Percentiles rank a stretch among this genome's conserved stretches.
Conservation (phyloP, 2,797 vertebrate species). For the Mastacembelus armatus region DNA sequence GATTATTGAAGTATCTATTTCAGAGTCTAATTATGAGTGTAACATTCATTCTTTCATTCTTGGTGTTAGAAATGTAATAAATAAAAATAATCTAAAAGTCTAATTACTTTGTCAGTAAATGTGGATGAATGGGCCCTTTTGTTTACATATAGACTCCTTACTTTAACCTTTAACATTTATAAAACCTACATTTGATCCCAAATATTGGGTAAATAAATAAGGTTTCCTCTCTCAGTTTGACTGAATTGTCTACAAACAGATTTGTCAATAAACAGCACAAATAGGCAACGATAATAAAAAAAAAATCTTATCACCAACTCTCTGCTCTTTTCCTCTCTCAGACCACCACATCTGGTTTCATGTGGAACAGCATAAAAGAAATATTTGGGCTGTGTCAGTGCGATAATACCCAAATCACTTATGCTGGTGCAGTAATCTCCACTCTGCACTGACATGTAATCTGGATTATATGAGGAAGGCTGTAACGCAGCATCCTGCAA, state of each 20-base stretch:
- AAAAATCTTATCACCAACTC: no score
- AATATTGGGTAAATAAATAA: not conserved
- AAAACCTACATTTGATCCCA: not conserved
- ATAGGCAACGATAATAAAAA: no score
- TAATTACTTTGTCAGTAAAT: no score
- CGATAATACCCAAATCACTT: slow-evolving; percentile 69
- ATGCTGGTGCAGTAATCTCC: slow-evolving; percentile 68
- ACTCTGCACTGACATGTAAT: slow-evolving; percentile 71
- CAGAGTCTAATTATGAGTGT: not conserved
- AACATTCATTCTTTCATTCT: no score
- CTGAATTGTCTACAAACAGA: not conserved
- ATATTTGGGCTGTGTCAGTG: slow-evolving; percentile 31
- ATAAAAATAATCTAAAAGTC: no score
- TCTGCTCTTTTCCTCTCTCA: not conserved
- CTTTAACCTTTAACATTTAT: not conserved
- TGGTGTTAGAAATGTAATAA: not conserved
- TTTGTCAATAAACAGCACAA: not conserved
- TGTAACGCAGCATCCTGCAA: slow-evolving; percentile 48
- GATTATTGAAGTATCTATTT: not conserved
- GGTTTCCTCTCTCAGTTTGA: not conserved
- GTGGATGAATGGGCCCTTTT: no score
- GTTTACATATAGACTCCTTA: no score
- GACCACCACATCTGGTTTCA: slow-evolving; percentile 28
- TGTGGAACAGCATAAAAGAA: slow-evolving; percentile 16
- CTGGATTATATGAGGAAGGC: slow-evolving; percentile 74